A percentile compares a stretch with the other conserved stretches of the same genome.
phyloP scores from a whole-genome alignment of 2,113 vertebrate species.

The Osmerus eperlanus region DNA sequence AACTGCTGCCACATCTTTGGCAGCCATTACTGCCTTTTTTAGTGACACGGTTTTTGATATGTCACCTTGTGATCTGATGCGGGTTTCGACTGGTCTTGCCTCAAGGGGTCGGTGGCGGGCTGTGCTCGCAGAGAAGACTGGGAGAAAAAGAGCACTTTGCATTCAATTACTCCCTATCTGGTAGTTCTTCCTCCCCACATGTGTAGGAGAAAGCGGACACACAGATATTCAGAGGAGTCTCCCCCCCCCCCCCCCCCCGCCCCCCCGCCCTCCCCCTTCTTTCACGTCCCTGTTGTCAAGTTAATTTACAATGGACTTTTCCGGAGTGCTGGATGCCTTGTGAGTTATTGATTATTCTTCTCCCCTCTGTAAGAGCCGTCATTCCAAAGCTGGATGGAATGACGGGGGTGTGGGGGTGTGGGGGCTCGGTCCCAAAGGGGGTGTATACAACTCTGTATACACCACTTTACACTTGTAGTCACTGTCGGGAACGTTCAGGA shows the following conservation, averaged over 20 bases:
- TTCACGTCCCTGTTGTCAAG: constrained; percentile 79
- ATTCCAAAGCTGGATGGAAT: constrained; percentile 60
- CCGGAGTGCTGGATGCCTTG: constrained; percentile 73
- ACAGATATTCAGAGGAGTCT: constrained; percentile 73
- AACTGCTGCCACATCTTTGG: constrained; percentile 65
- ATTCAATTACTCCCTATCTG: constrained; percentile 68
- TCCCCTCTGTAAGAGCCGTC: constrained; percentile 57
- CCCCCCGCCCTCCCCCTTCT: constrained; percentile 67
- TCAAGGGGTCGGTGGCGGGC: constrained; percentile 59
- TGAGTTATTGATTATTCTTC: constrained; percentile 86
- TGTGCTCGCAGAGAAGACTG: constrained; percentile 60
- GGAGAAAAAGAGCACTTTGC: constrained; percentile 66
- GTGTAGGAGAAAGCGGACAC: constrained; percentile 68
- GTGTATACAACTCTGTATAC: constrained; percentile 63
- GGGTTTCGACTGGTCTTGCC: constrained; percentile 61
- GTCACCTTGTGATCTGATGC: constrained; percentile 68
- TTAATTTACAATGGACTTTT: constrained; percentile 82
- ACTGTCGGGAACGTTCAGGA: constrained; percentile 60
- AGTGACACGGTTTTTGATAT: constrained; percentile 65
- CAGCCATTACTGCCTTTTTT: constrained; percentile 64
- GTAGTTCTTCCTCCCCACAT: constrained; percentile 49
- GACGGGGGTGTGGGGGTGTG: constrained; percentile 31
- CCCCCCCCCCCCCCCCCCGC: not conserved
- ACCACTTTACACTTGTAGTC: constrained; percentile 74
- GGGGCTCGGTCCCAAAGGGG: constrained; percentile 53